Conservation (phyloP, 2,888 invertebrate species). For the Brachycybe producta region DNA sequence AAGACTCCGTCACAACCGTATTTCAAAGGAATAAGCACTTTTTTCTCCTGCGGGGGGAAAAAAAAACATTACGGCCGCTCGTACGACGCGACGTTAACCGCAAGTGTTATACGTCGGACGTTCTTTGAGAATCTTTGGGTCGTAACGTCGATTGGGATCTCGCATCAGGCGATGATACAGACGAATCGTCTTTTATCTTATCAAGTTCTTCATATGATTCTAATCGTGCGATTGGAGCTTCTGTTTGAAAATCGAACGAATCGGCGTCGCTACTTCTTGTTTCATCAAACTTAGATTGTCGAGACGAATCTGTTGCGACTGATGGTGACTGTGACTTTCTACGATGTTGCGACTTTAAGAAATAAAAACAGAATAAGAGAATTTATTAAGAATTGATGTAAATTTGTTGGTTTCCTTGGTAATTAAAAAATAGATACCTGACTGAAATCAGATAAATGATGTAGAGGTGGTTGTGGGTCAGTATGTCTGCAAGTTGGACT, state of each 20-base stretch:
- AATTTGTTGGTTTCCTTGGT: too few species aligned
- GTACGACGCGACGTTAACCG: too few species aligned
- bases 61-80: too few species aligned
- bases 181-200: constrained; percentile 1
- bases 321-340: constrained; percentile 6
- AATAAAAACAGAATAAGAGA: not conserved
- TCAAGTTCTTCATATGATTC: constrained; percentile 50
- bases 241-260: constrained; percentile 18
- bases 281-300: not conserved
- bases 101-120: constrained; percentile 10
- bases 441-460: too few species aligned
- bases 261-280: constrained; percentile 11
- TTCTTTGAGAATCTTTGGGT: constrained; percentile 7
- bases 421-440: too few species aligned
- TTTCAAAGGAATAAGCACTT: too few species aligned
- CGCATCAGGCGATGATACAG: not conserved
- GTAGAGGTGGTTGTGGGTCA: too few species aligned
- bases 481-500: too few species aligned
- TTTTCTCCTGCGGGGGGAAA: too few species aligned
- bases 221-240: constrained; percentile 50
- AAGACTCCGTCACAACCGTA: too few species aligned
- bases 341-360: not conserved
- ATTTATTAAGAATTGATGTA: too few species aligned
- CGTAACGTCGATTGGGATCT: not conserved
- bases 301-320: not conserved